Conservation (phyloP, 2,888 invertebrate species). For the Bembecia ichneumoniformis region DNA sequence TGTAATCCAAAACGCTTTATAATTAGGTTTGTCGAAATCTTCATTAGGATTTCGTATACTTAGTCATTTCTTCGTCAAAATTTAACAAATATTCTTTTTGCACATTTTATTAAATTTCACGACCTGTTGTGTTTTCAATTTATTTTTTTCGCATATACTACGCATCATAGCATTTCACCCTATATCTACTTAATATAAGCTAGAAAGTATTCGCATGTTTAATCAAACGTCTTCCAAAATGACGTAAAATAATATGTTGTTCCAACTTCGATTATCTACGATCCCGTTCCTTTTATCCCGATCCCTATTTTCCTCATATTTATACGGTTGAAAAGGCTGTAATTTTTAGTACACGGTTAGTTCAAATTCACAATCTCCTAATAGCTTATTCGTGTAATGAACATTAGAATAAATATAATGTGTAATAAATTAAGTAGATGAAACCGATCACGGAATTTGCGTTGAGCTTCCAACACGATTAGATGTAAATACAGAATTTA, state of each 20-base stretch:
- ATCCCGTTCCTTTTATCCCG: background rate
- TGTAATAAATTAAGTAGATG: conserved; percentile 38
- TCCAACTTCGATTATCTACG: conserved; percentile 4
- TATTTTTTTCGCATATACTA: conserved; percentile 21
- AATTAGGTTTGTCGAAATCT: conserved; percentile 66
- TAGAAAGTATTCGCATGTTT: conserved; percentile 60
- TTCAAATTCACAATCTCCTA: conserved; percentile 7
- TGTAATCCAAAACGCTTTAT: conserved; percentile 70
- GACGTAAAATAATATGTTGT: conserved; percentile 46
- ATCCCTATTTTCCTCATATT: background rate
- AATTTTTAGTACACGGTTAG: conserved; percentile 2
- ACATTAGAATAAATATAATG: conserved; percentile 27
- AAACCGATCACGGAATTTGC: conserved; percentile 64
- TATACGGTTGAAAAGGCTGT: background rate
- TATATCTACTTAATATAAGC: conserved; percentile 48
- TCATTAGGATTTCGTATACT: conserved; percentile 49
- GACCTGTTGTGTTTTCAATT: conserved; percentile 22
- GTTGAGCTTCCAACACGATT: conserved; percentile 75
- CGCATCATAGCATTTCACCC: conserved; percentile 25
- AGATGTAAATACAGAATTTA: conserved; percentile 68
- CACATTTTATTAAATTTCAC: conserved; percentile 31
- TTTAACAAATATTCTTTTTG: conserved; percentile 30
- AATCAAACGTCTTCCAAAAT: conserved; percentile 71
- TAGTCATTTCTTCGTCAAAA: conserved; percentile 53
- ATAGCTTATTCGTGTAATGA: conserved; percentile 24